Conservation (phyloP, 2,113 vertebrate genomes). For the Halcyon senegalensis region DNA sequence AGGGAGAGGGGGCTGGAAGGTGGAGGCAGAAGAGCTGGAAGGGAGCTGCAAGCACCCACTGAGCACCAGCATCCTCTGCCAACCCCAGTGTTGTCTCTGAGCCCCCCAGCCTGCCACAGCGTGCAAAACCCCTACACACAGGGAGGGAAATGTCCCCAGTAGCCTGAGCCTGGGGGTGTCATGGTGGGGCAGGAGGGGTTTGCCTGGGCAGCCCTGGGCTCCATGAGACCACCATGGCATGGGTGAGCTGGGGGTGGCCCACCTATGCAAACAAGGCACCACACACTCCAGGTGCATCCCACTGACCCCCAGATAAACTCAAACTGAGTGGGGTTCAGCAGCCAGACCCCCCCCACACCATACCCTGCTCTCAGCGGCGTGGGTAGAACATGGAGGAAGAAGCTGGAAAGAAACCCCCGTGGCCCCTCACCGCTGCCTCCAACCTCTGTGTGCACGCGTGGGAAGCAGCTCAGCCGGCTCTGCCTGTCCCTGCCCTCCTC, state of each 20-base stretch:
- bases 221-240: background rate
- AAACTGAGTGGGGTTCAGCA: rapidly evolving
- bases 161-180: rapidly evolving
- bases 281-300: rapidly evolving
- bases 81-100: background rate
- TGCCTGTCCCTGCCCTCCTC: background rate
- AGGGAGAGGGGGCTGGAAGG: background rate
- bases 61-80: background rate
- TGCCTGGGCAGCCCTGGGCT: too few relatives aligned
- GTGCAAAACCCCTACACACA: rapidly evolving
- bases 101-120: rapidly evolving
- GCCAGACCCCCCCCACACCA: background rate
- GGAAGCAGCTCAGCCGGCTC: slow-evolving; percentile 48
- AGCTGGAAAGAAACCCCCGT: rapidly evolving
- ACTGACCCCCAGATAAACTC: background rate
- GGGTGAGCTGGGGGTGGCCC: background rate
- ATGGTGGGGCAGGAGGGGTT: background rate
- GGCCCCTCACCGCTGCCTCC: background rate
- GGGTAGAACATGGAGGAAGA: rapidly evolving
- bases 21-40: background rate
- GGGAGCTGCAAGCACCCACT: background rate
- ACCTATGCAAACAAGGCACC: background rate
- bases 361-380: rapidly evolving
- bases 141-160: background rate
- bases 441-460: background rate